Base-by-base conservation (phyloP, 92 coral and sea anemone species). In the Phenganax stokvisi region DNA sequence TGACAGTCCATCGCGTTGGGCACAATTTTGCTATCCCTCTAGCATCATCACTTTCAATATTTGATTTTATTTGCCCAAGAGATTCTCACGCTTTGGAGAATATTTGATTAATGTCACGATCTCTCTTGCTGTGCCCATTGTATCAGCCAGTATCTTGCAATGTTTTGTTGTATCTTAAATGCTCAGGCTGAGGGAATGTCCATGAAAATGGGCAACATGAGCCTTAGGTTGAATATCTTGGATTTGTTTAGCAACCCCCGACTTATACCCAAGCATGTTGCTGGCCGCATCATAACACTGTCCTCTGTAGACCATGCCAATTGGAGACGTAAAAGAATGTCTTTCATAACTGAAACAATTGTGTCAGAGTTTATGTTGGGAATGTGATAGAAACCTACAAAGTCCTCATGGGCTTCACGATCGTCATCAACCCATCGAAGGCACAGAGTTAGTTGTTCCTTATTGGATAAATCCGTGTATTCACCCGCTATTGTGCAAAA, bases 231-330 rank as follows among this genome's bases (percentile, higher is more conserved):
- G 88, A 16, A 61, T 52, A 16, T 75, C 76, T 73, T n/a, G 47
- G 54, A 81, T 62, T 30, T 65, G 80, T 69, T 80, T 51, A 8
- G 88, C 85, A 29, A 81, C 83, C 6, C 85, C 73, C 7, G 83
- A 66, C 71, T 58, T 81, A 10, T 80, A 44, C 7, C 86, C 75
- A 0, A 86, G 83, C 83, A 86, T 86, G 66, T 82, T 86, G 56
- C 84, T 82, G 9, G 86, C 86, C 9, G 84, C 84, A 56, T 86
- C 83, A 71, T 86, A 76, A 76, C 84, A 86, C 75, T 86, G 86
- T 51, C 86, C 86, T 57, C 84, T 76, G 70, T 8, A 0, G 10
- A 7, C 59, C 79, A 28, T 3, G 85, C 63, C 12, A 85, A 53
- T 9, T 25, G 57, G 0, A 85, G 76, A 51, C 80, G 75, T 44